A percentile compares a stretch with the other conserved stretches of the same genome.
phyloP scores from a whole-genome alignment of 2,888 invertebrate species.

The Linyphia triangularis region DNA sequence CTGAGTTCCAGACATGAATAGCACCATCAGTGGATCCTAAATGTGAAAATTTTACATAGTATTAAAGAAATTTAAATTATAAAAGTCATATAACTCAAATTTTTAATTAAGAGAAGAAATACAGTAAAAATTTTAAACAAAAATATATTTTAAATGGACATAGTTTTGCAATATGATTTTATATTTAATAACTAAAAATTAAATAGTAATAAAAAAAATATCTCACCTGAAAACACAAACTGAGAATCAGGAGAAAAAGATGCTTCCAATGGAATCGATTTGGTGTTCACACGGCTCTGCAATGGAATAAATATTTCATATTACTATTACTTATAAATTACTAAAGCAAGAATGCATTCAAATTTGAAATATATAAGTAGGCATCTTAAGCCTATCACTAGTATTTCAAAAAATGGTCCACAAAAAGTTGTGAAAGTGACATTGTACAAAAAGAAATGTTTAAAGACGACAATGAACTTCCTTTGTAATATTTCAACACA shows the following conservation, averaged over 20 bases:
- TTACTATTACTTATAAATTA: no score
- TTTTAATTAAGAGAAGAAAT: no score
- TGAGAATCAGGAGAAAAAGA: constrained; percentile 99
- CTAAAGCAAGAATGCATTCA: no score
- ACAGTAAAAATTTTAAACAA: not conserved
- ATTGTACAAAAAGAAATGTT: no score
- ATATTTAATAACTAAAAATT: not conserved
- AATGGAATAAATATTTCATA: constrained; percentile 75
- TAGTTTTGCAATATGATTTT: not conserved
- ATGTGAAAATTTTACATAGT: no score
- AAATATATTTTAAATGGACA: not conserved
- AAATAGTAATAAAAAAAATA: not conserved
- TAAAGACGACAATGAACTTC: no score
- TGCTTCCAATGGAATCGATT: constrained; percentile 96
- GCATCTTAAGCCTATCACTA: no score
- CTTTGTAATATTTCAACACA: no score
- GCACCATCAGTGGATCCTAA: constrained; percentile 97
- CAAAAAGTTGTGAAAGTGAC: no score
- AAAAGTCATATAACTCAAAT: not conserved
- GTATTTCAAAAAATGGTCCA: no score
- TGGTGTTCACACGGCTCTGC: constrained; percentile 93
- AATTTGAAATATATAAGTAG: no score
- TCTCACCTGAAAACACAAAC: constrained; percentile 91
- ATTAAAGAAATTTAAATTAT: no score
- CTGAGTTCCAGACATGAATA: constrained; percentile 98